phyloP scores from a whole-genome alignment of 2,797 vertebrate genomes.

The Catamblyrhynchus diadema region DNA sequence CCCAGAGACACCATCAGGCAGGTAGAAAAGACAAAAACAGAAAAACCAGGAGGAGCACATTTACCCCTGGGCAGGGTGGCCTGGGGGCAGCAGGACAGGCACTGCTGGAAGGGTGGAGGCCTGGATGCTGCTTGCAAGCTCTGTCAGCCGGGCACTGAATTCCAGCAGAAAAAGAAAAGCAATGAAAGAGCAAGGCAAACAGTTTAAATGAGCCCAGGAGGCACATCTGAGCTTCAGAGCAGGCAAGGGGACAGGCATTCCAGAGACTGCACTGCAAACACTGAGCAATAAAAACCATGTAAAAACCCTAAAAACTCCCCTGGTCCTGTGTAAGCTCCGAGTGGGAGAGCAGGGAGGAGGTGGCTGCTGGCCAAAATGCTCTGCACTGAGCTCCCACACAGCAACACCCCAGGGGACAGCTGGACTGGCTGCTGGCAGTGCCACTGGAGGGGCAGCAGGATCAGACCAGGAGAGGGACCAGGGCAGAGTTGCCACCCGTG shows the following conservation, averaged over 20 bases:
- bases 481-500: background rate
- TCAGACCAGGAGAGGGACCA: accelerated
- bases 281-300: background rate
- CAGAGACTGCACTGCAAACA: background rate
- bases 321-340: background rate
- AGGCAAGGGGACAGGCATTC: background rate
- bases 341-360: background rate
- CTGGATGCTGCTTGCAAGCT: background rate
- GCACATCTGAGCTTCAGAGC: background rate
- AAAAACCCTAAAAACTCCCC: background rate
- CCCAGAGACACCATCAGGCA: background rate
- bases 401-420: background rate
- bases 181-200: background rate
- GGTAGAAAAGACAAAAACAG: background rate
- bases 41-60: background rate
- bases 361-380: background rate
- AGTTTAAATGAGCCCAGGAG: constrained; percentile 16
- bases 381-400: background rate
- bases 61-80: background rate
- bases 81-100: background rate
- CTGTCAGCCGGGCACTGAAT: background rate
- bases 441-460: accelerated
- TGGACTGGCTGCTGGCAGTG: background rate
- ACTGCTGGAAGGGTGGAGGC: background rate
- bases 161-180: background rate